A percentile compares a stretch with the other conserved stretches of the same genome.
Evolutionary conservation across 2,113 vertebrate genomes (phyloP).

Genomic region (Bettongia penicillata): DNA sequence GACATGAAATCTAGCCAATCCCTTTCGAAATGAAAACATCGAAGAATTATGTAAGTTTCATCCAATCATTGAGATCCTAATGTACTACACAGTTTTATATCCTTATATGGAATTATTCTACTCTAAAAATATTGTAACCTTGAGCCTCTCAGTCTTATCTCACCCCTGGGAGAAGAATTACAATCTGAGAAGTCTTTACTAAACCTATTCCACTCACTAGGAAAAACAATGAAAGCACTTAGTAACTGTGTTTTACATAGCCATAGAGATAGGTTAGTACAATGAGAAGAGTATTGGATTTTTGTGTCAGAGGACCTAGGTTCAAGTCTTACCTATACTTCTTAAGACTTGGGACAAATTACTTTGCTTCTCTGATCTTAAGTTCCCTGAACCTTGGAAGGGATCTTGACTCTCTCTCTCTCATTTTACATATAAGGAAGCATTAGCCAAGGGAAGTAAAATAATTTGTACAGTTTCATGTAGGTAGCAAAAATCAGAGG

Average conservation of each 20-base stretch:
- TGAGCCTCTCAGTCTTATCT: too few species aligned
- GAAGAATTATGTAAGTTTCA: too few species aligned
- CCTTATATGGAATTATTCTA: too few species aligned
- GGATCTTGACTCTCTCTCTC: neutral
- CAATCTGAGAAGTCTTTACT: too few species aligned
- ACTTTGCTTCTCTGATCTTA: neutral
- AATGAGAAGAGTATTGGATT: neutral
- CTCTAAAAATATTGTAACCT: too few species aligned
- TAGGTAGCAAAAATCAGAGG: neutral
- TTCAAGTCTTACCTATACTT: neutral
- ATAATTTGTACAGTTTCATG: neutral
- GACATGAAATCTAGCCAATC: too few species aligned
- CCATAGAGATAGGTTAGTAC: neutral
- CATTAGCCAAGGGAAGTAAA: neutral
- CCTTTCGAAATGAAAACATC: too few species aligned
- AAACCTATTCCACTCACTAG: too few species aligned
- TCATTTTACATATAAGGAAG: neutral
- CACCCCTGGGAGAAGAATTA: too few species aligned
- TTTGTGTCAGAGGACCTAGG: neutral
- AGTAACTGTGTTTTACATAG: neutral
- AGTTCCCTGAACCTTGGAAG: neutral
- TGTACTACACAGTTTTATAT: too few species aligned
- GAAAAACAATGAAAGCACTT: neutral
- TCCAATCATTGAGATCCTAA: too few species aligned
- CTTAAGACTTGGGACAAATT: neutral